Conservation (phyloP, 2,797 vertebrate species). For the Onychomys leucogaster region DNA sequence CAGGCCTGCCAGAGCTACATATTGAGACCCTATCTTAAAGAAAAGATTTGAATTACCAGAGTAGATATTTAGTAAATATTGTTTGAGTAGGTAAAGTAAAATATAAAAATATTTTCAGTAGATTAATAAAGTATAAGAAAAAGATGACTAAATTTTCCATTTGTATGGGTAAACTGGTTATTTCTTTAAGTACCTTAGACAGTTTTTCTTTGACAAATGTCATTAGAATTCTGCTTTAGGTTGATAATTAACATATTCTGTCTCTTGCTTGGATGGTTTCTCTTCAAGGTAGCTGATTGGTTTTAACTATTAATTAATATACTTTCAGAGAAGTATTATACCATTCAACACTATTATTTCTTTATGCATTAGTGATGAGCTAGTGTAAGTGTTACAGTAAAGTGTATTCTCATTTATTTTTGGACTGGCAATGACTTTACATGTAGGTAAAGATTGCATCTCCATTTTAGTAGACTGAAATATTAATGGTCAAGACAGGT, state of each 20-base stretch:
- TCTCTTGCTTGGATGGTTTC: not conserved
- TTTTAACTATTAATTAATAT: not conserved
- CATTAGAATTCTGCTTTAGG: not conserved
- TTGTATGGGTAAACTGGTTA: not conserved
- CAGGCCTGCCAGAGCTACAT: not conserved
- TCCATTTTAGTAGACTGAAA: not conserved
- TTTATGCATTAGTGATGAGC: not conserved
- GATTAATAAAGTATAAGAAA: not conserved
- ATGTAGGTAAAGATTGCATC: not conserved
- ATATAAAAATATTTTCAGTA: not conserved
- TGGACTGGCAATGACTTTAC: constrained; percentile 5
- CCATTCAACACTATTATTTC: not conserved
- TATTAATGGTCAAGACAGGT: not conserved
- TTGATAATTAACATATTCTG: not conserved
- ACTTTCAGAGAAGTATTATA: not conserved
- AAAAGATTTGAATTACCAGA: constrained; percentile 24
- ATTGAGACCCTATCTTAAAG: not conserved
- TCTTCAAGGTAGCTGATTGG: not conserved
- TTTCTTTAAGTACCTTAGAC: not conserved
- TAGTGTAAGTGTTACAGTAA: not conserved
- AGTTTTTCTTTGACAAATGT: not conserved
- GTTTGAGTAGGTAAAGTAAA: not conserved
- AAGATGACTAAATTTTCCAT: not conserved
- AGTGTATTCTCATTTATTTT: not conserved
- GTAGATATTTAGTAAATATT: not conserved